Percentiles rank a stretch among this genome's conserved stretches.
Conservation (phyloP, 2,888 invertebrate species). For the Heliconius ethilla region DNA sequence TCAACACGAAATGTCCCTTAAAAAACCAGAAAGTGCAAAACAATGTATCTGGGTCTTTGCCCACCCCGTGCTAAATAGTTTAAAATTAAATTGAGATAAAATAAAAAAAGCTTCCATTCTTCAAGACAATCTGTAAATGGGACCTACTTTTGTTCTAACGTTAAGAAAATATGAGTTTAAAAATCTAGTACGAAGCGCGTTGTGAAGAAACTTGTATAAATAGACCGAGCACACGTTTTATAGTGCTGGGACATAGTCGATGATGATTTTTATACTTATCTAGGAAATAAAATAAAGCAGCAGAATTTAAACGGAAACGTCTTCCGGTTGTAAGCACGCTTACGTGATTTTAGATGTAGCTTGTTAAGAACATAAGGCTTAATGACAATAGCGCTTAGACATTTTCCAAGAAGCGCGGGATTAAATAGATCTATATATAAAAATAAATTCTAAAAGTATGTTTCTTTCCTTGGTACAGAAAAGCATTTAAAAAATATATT, state of each 20-base stretch:
- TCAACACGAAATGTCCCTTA: neutral
- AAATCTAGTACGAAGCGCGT: conserved; percentile 34
- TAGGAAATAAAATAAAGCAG: no score
- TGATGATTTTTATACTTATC: neutral
- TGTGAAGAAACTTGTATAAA: conserved; percentile 40
- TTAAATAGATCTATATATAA: no score
- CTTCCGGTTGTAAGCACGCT: no score
- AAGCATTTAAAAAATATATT: no score
- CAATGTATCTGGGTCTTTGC: neutral
- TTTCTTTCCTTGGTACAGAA: no score
- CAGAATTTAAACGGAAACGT: no score
- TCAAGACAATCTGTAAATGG: conserved; percentile 34
- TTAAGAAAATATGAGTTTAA: conserved; percentile 41
- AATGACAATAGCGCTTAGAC: no score
- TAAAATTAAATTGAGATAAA: neutral
- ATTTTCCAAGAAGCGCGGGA: no score
- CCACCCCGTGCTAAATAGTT: neutral
- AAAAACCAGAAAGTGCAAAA: neutral
- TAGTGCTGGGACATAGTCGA: conserved; percentile 16
- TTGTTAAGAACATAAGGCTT: no score
- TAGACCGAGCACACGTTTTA: conserved; percentile 21
- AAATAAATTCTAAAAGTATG: no score
- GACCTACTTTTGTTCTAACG: conserved; percentile 33
- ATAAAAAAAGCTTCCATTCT: neutral
- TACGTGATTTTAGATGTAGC: no score